Evolutionary conservation across 1,140 invertebrate species (phyloP).

Genomic region (Coboldia fuscipes): DNA sequence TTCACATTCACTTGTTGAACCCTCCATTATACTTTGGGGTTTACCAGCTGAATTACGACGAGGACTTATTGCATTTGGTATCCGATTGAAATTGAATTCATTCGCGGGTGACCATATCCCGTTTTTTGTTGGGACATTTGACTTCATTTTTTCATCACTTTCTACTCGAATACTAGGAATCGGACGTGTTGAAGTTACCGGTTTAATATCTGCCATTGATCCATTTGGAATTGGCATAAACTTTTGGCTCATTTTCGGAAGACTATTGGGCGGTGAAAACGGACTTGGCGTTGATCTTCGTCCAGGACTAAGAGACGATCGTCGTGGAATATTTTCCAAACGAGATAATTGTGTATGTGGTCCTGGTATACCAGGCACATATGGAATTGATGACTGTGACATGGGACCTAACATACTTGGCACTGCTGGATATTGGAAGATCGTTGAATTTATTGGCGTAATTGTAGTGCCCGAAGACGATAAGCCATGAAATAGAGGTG

Average conservation of each 20-base stretch:
- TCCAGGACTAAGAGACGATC: conserved; percentile 11
- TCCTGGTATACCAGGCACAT: conserved; percentile 69
- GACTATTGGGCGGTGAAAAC: neutral
- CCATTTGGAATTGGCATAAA: neutral
- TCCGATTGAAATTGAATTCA: conserved; percentile 15
- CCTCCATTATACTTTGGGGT: conserved; percentile 7
- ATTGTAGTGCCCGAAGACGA: too few relatives aligned
- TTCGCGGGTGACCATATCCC: conserved; percentile 6
- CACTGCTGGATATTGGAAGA: too few relatives aligned
- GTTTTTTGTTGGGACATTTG: neutral
- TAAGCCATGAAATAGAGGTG: too few relatives aligned
- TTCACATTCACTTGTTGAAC: conserved; percentile 15
- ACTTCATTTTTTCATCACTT: neutral
- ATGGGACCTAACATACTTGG: too few relatives aligned
- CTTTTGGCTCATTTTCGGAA: neutral
- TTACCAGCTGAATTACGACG: conserved; percentile 9
- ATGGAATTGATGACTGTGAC: too few relatives aligned
- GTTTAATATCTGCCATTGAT: conserved; percentile 4
- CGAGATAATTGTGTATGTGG: too few relatives aligned
- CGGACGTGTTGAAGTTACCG: neutral
- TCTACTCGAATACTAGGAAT: neutral
- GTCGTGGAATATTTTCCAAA: conserved; percentile 16
- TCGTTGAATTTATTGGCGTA: conserved; percentile 36
- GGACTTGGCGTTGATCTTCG: neutral
- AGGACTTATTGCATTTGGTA: conserved; percentile 16